Evolutionary conservation across 1,140 invertebrate species (phyloP).

Genomic region (Pseudomyrmex flavicornis): DNA sequence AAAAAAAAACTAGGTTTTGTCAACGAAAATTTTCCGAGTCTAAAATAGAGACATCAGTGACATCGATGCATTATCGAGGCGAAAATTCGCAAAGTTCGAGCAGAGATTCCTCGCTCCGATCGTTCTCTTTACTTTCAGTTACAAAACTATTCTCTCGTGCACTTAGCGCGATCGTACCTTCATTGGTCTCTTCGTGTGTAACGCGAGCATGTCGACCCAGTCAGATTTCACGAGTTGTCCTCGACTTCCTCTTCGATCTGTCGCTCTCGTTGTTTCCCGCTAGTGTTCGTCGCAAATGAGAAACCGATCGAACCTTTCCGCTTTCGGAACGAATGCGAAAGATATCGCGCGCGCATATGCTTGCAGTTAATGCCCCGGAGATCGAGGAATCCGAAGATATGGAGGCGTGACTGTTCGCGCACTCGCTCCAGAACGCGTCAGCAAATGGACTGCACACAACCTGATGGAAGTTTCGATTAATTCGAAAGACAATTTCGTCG

Average conservation of each 20-base stretch:
- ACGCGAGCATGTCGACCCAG: background rate
- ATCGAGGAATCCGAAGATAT: slow-evolving; percentile 19
- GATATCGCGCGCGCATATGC: background rate
- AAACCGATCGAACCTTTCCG: slow-evolving; percentile 7
- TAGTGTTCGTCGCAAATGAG: slow-evolving; percentile 23
- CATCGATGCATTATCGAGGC: background rate
- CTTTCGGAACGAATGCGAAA: slow-evolving; percentile 27
- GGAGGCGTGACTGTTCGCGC: slow-evolving; percentile 7
- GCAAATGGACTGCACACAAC: background rate
- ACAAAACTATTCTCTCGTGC: background rate
- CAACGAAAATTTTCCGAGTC: background rate
- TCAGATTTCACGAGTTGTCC: background rate
- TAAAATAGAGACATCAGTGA: background rate
- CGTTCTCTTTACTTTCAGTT: background rate
- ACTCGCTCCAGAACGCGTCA: background rate
- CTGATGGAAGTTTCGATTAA: background rate
- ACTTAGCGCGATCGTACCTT: slow-evolving; percentile 2
- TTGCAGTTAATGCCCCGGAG: slow-evolving; percentile 28
- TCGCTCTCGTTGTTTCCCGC: background rate
- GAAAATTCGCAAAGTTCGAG: background rate
- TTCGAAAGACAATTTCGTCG: background rate
- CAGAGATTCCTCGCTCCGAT: too few species aligned
- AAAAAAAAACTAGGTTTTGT: background rate
- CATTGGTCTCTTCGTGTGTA: slow-evolving; percentile 6
- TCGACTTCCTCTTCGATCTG: slow-evolving; percentile 36